A percentile compares a stretch with the other conserved stretches of the same genome.
These are phyloP conservation scores for Plectropomus leopardus DNA, from an alignment of 2,113 vertebrate species.

Conservation along the genomic window DNA sequence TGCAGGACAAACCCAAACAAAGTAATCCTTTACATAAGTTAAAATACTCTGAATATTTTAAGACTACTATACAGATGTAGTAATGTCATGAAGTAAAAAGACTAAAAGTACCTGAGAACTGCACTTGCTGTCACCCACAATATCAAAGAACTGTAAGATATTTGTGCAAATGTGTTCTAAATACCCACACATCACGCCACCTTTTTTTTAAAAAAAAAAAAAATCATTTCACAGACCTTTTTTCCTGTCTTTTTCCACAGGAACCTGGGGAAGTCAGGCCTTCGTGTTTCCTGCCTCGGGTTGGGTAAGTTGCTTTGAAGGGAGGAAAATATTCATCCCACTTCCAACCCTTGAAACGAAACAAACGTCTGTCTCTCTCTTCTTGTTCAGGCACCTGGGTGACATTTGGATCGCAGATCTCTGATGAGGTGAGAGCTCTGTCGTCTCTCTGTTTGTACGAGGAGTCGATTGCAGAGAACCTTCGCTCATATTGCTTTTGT, in stretches of 20 bases:
- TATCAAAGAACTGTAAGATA: not conserved
- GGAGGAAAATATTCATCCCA: not conserved
- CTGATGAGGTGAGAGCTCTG: constrained; percentile 89
- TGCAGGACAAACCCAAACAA: not conserved
- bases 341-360: constrained; percentile 34
- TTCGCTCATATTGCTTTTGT: constrained; percentile 16
- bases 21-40: not conserved
- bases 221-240: not conserved
- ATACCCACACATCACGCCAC: not conserved
- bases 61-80: no score
- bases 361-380: constrained; percentile 15
- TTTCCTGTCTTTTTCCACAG: constrained; percentile 55
- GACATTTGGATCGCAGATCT: constrained; percentile 95
- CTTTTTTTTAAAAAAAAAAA: no score
- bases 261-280: constrained; percentile 86
- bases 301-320: constrained; percentile 78
- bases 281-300: constrained; percentile 86
- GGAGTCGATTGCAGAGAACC: not conserved
- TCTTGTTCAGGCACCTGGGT: constrained; percentile 91
- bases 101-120: not conserved
- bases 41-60: not conserved
- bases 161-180: not conserved
- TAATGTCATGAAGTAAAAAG: not conserved
- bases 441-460: constrained; percentile 18
- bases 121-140: not conserved